These are phyloP conservation scores for Cryptocheilus praepositus DNA, from an alignment of 2,888 invertebrate genomes.

Conservation along the genomic window DNA sequence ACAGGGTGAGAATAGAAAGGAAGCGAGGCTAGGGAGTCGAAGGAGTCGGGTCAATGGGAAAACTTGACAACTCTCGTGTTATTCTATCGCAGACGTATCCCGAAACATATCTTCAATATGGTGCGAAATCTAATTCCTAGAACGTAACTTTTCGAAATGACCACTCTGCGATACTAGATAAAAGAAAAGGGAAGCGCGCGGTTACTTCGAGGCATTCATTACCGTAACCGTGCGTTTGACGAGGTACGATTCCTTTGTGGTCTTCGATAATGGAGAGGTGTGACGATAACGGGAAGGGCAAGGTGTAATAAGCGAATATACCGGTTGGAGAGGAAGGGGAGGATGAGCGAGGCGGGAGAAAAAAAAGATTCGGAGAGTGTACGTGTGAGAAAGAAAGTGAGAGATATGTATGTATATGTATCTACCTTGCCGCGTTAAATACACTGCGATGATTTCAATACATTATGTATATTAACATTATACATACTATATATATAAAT, in stretches of 20 bases:
- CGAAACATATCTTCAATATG: slow-evolving; percentile 39
- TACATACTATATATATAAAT: slow-evolving; percentile 41
- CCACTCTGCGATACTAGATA: no score
- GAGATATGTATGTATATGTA: slow-evolving; percentile 14
- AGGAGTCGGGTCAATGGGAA: no score
- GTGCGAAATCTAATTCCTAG: slow-evolving; percentile 31
- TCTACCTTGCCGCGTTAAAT: slow-evolving; percentile 34
- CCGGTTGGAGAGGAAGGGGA: neutral
- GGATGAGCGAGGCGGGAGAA: neutral
- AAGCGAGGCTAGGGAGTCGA: neutral
- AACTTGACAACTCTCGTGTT: no score
- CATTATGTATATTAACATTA: slow-evolving; percentile 43
- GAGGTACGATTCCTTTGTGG: neutral
- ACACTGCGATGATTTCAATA: slow-evolving; percentile 43
- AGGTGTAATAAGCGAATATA: neutral
- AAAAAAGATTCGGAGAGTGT: neutral
- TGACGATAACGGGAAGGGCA: neutral
- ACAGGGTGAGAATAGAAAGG: slow-evolving; percentile 7
- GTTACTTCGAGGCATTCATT: no score
- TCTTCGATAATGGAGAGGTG: neutral
- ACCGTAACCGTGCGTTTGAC: neutral
- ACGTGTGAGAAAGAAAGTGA: neutral
- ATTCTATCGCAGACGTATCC: slow-evolving; percentile 11
- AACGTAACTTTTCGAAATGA: no score
- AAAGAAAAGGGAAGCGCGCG: no score